These are phyloP conservation scores for Epirrita christyi DNA, from an alignment of 2,888 invertebrate genomes.

Conservation along the genomic window DNA sequence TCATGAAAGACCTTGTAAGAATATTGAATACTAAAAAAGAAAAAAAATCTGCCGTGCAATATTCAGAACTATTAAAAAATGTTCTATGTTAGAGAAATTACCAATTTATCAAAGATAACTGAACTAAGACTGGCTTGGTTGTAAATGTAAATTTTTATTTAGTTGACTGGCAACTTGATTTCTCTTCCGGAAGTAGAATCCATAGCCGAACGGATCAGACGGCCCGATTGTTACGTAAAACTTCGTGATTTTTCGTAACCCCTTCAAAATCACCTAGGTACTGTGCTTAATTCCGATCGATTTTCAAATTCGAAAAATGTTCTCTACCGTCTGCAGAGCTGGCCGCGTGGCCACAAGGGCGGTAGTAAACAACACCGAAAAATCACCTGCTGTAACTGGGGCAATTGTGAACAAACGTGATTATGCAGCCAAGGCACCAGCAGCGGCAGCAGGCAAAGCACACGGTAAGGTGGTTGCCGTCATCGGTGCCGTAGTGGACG, in stretches of 20 bases:
- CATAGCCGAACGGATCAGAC: constrained; percentile 26
- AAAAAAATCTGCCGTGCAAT: too few species aligned
- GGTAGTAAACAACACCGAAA: constrained; percentile 82
- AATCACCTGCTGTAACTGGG: constrained; percentile 76
- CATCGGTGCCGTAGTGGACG: constrained; percentile 99
- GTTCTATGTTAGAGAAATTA: too few species aligned
- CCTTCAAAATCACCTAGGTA: constrained; percentile 46
- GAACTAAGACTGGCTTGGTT: not conserved
- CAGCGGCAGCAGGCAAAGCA: constrained; percentile 42
- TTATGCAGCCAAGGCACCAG: constrained; percentile 69
- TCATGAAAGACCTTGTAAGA: too few species aligned
- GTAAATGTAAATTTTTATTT: constrained; percentile 1
- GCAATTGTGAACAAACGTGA: constrained; percentile 74
- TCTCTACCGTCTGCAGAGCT: constrained; percentile 80
- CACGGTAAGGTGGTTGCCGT: constrained; percentile 94
- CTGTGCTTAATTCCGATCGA: constrained; percentile 61
- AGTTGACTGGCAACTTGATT: constrained; percentile 23
- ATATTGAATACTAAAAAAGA: too few species aligned
- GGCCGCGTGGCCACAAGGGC: constrained; percentile 79
- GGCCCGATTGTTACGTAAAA: constrained; percentile 68
- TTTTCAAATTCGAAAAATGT: constrained; percentile 68
- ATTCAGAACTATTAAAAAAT: too few species aligned
- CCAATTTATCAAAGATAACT: too few species aligned
- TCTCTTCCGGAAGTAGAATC: constrained; percentile 25
- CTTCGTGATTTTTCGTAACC: constrained; percentile 56